phyloP scores from a whole-genome alignment of 2,113 vertebrate species.

The Raja brachyura region DNA sequence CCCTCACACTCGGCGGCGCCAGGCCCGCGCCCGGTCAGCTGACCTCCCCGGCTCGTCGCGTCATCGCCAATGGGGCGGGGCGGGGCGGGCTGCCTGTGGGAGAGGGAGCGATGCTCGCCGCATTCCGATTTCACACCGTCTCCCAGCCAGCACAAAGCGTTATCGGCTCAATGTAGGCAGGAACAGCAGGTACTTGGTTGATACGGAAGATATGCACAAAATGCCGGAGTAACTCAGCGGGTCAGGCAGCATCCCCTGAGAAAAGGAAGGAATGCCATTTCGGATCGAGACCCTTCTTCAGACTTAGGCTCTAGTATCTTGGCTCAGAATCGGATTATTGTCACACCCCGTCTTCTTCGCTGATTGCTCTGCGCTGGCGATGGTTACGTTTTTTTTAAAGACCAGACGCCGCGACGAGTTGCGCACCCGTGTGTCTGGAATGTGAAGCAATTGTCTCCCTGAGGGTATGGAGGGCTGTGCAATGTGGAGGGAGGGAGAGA shows the following conservation, averaged over 20 bases:
- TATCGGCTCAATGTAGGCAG: not conserved
- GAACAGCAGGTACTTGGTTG: too few species aligned
- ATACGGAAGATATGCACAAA: too few species aligned
- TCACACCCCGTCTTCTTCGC: not conserved
- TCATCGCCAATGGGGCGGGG: not conserved
- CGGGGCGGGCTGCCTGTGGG: not conserved
- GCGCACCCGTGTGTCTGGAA: not conserved
- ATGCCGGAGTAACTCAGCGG: too few species aligned
- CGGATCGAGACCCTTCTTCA: too few species aligned
- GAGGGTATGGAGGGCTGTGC: not conserved
- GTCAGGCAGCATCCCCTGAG: too few species aligned
- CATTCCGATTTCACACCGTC: not conserved
- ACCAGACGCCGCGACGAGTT: too few species aligned
- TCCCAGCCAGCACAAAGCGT: not conserved
- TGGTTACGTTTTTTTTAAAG: not conserved
- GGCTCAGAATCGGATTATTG: too few species aligned
- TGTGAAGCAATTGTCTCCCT: not conserved
- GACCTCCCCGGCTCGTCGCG: not conserved
- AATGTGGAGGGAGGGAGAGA: not conserved
- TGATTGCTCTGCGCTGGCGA: too few species aligned
- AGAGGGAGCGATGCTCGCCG: too few species aligned
- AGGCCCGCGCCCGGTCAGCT: conserved; percentile 22
- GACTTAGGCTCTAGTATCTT: too few species aligned
- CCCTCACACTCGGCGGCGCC: not conserved
- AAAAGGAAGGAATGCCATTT: too few species aligned